A percentile compares a stretch with the other conserved stretches of the same genome.
Conservation (phyloP, 2,797 vertebrate genomes). For the Clarias fuscus region DNA sequence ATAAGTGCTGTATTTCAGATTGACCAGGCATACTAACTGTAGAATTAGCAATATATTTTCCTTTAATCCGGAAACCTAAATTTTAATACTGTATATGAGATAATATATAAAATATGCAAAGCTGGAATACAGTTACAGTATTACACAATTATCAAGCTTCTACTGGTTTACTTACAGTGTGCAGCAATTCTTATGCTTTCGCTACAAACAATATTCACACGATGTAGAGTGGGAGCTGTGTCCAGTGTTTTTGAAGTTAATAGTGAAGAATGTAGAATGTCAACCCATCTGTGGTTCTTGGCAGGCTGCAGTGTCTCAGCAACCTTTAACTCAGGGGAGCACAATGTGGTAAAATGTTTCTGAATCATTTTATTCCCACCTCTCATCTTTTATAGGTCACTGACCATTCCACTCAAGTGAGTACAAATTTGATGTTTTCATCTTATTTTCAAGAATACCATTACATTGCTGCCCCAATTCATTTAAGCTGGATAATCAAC, state of each 20-base stretch:
- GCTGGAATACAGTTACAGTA: slow-evolving; percentile 3
- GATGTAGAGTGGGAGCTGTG: background rate
- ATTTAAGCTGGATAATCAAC: background rate
- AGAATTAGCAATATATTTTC: background rate
- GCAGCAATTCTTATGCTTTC: background rate
- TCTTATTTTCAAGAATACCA: background rate
- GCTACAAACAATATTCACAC: background rate
- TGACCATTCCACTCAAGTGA: slow-evolving; percentile 35
- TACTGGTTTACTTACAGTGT: background rate
- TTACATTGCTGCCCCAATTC: background rate
- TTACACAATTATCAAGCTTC: background rate
- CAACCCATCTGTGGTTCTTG: slow-evolving; percentile 30
- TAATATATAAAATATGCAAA: slow-evolving; percentile 2
- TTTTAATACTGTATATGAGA: background rate
- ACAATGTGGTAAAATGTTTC: slow-evolving; percentile 34
- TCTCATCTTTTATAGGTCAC: slow-evolving; percentile 37
- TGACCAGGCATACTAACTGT: background rate
- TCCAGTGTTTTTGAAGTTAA: slow-evolving; percentile 24
- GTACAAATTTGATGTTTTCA: slow-evolving; percentile 15
- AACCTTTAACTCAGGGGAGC: slow-evolving; percentile 37
- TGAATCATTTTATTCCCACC: slow-evolving; percentile 47
- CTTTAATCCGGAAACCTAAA: background rate
- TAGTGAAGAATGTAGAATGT: background rate
- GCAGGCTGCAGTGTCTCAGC: slow-evolving; percentile 32
- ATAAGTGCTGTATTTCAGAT: background rate